These are phyloP conservation scores for Hedya salicella DNA, from an alignment of 2,888 invertebrate species.

Conservation along the genomic window DNA sequence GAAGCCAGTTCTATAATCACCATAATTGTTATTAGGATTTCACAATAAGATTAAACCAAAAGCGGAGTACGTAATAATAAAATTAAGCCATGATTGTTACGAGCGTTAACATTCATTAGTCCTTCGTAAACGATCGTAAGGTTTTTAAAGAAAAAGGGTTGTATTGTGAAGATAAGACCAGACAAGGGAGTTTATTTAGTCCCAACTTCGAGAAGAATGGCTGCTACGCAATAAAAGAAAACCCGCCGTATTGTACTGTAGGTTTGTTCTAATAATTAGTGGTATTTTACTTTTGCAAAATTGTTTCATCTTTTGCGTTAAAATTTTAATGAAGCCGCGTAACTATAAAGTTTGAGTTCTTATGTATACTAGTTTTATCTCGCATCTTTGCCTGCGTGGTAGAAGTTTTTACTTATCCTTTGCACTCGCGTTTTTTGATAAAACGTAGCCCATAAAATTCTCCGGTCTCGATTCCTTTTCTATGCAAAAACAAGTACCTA, in stretches of 20 bases:
- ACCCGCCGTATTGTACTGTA: slow-evolving; percentile 31
- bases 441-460: too few species aligned
- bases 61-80: slow-evolving; percentile 14
- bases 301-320: slow-evolving; percentile 9
- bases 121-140: slow-evolving; percentile 29
- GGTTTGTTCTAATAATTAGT: slow-evolving; percentile 39
- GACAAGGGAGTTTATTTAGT: slow-evolving; percentile 42
- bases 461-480: too few species aligned
- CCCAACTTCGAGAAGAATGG: slow-evolving; percentile 37
- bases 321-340: slow-evolving; percentile 18
- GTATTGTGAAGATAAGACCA: slow-evolving; percentile 37
- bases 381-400: too few species aligned
- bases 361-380: not conserved
- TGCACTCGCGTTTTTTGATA: too few species aligned
- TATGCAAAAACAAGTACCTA: too few species aligned
- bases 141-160: slow-evolving; percentile 39
- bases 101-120: slow-evolving; percentile 38
- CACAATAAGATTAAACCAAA: not conserved
- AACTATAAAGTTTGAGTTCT: not conserved
- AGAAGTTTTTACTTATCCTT: too few species aligned
- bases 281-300: slow-evolving; percentile 28
- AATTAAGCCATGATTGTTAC: slow-evolving; percentile 32
- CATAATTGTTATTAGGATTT: not conserved
- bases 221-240: slow-evolving; percentile 35
- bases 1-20: not conserved